Evolutionary conservation across 2,888 invertebrate species (phyloP).

Genomic region (Eumacrocentrus americanus): DNA sequence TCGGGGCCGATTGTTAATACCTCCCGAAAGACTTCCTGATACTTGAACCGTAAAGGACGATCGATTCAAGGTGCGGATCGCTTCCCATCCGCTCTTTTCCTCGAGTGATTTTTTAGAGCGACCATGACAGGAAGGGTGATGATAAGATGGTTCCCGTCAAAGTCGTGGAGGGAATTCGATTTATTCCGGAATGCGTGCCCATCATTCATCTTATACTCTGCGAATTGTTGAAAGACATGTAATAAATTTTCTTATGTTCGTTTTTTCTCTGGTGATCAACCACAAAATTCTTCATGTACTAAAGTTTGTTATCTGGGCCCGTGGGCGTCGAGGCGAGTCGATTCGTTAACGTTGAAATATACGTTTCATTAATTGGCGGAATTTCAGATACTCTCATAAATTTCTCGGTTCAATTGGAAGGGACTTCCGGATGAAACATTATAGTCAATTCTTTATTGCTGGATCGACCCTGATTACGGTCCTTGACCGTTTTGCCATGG

Average conservation of each 20-base stretch:
- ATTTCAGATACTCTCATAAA: constrained; percentile 3
- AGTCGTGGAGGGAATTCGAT: background rate
- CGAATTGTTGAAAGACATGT: background rate
- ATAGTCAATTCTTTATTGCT: constrained; percentile 17
- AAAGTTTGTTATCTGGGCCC: background rate
- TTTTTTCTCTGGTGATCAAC: too few relatives aligned
- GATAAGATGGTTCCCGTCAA: background rate
- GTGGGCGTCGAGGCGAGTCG: too few relatives aligned
- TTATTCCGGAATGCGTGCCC: background rate
- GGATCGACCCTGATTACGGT: constrained; percentile 24
- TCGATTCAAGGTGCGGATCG: too few relatives aligned
- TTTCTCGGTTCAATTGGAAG: background rate
- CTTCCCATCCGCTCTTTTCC: too few relatives aligned
- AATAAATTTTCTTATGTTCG: background rate
- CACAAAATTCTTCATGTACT: background rate
- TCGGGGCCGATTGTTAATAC: too few relatives aligned
- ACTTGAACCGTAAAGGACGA: too few relatives aligned
- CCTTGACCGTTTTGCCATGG: constrained; percentile 22
- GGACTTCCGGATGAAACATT: constrained; percentile 2
- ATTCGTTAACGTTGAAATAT: background rate
- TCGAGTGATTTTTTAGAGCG: too few relatives aligned
- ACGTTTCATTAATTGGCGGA: constrained; percentile 2
- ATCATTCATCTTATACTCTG: background rate
- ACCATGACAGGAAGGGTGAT: too few relatives aligned
- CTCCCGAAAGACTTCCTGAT: too few relatives aligned